Conservation (phyloP, 2,888 invertebrate genomes). For the Temnothorax rugatulus region DNA sequence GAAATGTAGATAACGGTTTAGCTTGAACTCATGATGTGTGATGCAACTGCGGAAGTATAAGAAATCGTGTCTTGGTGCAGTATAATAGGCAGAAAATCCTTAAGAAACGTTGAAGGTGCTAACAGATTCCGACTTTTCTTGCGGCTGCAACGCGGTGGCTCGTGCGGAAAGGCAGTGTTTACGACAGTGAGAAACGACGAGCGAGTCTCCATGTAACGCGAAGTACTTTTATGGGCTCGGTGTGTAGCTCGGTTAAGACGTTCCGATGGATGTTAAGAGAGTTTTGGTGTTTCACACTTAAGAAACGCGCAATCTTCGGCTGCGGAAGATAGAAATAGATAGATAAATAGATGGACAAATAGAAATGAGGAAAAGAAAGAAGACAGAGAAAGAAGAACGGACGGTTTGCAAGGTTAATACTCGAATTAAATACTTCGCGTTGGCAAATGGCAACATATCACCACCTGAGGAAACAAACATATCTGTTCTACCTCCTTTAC, state of each 20-base stretch:
- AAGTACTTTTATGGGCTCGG: conserved; percentile 42
- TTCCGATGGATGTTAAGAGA: conserved; percentile 63
- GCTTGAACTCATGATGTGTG: not conserved
- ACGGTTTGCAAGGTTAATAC: conserved; percentile 15
- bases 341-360: not conserved
- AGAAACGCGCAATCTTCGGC: not conserved
- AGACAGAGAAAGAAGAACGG: not conserved
- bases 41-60: conserved; percentile 16
- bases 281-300: conserved; percentile 61
- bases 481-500: not conserved
- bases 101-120: not conserved
- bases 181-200: conserved; percentile 44
- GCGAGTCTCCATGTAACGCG: conserved; percentile 26
- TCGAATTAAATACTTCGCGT: conserved; percentile 35
- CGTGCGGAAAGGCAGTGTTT: conserved; percentile 42
- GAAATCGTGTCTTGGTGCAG: not conserved
- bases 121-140: conserved; percentile 45
- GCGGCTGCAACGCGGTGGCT: conserved; percentile 28
- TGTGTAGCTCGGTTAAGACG: conserved; percentile 55
- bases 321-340: not conserved
- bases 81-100: conserved; percentile 29
- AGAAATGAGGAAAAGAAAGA: not conserved
- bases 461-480: conserved; percentile 19
- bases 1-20: conserved; percentile 11
- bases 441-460: not conserved